A percentile compares a stretch with the other conserved stretches of the same genome.
Conservation (phyloP, 2,113 vertebrate species). For the Leucoraja erinaceus region DNA sequence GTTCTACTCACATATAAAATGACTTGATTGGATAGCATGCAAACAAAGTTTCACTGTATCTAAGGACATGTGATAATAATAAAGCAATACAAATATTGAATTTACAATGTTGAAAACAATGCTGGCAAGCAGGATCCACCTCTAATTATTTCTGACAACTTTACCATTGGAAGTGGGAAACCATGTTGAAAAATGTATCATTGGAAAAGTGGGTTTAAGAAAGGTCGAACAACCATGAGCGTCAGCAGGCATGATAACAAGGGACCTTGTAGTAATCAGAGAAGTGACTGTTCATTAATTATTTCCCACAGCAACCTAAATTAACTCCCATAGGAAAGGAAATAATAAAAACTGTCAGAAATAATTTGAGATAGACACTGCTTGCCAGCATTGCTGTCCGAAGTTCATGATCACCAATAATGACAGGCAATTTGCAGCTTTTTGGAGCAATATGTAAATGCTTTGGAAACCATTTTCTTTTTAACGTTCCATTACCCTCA, state of each 20-base stretch:
- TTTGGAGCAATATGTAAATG: constrained; percentile 30
- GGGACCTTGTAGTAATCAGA: neutral
- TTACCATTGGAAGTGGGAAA: too few species aligned
- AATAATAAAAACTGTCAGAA: constrained; percentile 32
- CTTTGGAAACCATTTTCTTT: neutral
- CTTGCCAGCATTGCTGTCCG: constrained; percentile 24
- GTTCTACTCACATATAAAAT: too few species aligned
- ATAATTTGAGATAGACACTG: constrained; percentile 23
- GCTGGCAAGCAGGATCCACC: too few species aligned
- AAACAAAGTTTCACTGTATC: too few species aligned
- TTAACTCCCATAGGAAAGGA: constrained; percentile 34
- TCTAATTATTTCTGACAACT: too few species aligned
- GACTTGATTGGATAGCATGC: too few species aligned
- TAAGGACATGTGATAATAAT: too few species aligned
- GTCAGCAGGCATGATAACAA: constrained; percentile 20
- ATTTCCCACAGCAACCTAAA: constrained; percentile 34
- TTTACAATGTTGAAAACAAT: neutral
- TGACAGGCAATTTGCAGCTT: constrained; percentile 31
- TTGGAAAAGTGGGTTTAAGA: neutral
- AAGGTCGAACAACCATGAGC: constrained; percentile 27
- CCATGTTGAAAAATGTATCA: neutral
- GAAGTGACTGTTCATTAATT: constrained; percentile 31
- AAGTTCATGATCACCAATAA: constrained; percentile 32
- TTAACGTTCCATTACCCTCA: neutral
- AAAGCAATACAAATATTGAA: too few species aligned